Conservation (phyloP, 2,797 vertebrate genomes). For the Schizopygopsis malacanthus region DNA sequence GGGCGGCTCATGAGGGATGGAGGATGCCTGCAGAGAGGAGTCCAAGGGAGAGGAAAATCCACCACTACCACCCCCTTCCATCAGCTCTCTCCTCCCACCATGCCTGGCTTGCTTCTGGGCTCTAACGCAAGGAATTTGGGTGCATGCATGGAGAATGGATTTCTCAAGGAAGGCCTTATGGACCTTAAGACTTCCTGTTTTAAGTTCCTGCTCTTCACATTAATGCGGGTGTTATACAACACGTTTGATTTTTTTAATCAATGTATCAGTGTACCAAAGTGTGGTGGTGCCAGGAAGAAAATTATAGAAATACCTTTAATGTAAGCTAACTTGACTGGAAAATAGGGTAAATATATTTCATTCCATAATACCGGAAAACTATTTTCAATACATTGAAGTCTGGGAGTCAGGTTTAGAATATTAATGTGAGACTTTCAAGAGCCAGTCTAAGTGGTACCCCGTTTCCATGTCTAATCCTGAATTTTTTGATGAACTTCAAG, state of each 20-base stretch:
- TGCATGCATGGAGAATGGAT: slow-evolving; percentile 79
- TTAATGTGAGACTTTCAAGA: slow-evolving; percentile 42
- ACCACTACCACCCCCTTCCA: slow-evolving; percentile 50
- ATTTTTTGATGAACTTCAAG: slow-evolving; percentile 59
- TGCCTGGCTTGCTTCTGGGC: slow-evolving; percentile 63
- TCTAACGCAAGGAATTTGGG: slow-evolving; percentile 62
- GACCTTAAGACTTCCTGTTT: slow-evolving; percentile 77
- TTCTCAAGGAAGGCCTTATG: slow-evolving; percentile 71
- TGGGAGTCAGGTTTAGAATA: slow-evolving; percentile 49
- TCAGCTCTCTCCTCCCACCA: slow-evolving; percentile 50
- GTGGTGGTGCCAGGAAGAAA: too few species aligned
- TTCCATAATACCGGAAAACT: slow-evolving; percentile 6
- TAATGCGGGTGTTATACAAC: slow-evolving; percentile 29
- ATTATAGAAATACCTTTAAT: background rate
- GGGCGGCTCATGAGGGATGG: slow-evolving; percentile 71
- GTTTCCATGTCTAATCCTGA: slow-evolving; percentile 51
- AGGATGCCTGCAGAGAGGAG: slow-evolving; percentile 73
- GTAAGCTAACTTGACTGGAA: background rate
- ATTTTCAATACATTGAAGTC: slow-evolving; percentile 26
- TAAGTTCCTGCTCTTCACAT: slow-evolving; percentile 71
- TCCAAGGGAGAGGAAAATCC: slow-evolving; percentile 74
- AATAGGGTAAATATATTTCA: background rate
- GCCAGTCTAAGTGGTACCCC: slow-evolving; percentile 38
- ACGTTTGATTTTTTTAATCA: background rate
- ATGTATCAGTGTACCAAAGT: background rate